Base-by-base conservation (phyloP, 2,888 invertebrate genomes). In the Matsumyia berberina region DNA sequence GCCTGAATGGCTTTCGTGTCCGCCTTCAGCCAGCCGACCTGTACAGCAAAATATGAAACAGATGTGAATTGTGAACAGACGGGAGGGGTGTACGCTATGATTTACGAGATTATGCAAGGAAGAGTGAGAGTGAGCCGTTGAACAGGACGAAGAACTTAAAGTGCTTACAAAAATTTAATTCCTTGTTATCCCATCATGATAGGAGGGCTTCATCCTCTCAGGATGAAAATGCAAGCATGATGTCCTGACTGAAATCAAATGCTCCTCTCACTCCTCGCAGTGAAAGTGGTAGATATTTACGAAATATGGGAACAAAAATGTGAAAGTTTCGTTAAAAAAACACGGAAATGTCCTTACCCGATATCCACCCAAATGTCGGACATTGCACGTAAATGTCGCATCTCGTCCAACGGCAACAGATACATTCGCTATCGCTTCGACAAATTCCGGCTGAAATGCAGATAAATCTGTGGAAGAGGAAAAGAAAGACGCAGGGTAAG, bases 11-110 rank as follows among this genome's bases (percentile, higher is more conserved):
- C 97, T 93, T 97, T 97, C 60, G 97, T 97, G 91, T 97, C 97
- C 33, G 96, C 96, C 92, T 97, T 97, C 79, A 97, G 96, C 97
- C 97, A 97, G 64, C 97, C 97, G 83, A 97, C 96, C 97, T 97
- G 93, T 62, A 46, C 15, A 90, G 31, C 7, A 77, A 82, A 79
- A 80, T 74, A 49, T 33, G 73, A 85, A 83, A 86, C 86, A 86
- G 86, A 77, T 86, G 83, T 80, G 74, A 70, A 85, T 62, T 66
- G 64, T 67, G 7, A 29, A 24, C 37, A 35, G 7, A 9, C 2
- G 8, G 35, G 31, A 24, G 19, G 46, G 57, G 44, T 12, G 60
- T 17, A 19, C 46, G 8, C 49, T 35, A 58, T 69, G 82, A 83
- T 70, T 82, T 76, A 70, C 58, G n/a, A 57, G 79, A 58, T 77